A percentile compares a stretch with the other conserved stretches of the same genome.
These are phyloP conservation scores for Oxyteleia sp. DNA, from an alignment of 2,888 invertebrate genomes.

Conservation along the genomic window DNA sequence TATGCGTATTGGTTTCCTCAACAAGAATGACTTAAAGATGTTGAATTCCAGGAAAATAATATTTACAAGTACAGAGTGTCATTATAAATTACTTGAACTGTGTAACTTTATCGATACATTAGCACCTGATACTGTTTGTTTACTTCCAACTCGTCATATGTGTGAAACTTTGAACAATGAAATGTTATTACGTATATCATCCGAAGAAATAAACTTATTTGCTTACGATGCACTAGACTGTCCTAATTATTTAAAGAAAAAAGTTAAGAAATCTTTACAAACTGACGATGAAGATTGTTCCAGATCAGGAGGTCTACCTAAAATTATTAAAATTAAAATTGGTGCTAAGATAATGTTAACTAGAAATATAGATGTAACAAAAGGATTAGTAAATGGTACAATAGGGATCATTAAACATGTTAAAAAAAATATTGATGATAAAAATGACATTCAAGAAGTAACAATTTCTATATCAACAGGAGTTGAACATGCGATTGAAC, in stretches of 20 bases:
- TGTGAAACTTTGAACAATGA: constrained; percentile 42
- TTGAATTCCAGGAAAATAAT: constrained; percentile 11
- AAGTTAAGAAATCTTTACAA: constrained; percentile 17
- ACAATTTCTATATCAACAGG: constrained; percentile 35
- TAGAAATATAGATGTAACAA: constrained; percentile 64
- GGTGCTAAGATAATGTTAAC: constrained; percentile 42
- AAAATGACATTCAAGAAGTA: constrained; percentile 15
- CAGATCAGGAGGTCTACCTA: constrained; percentile 12
- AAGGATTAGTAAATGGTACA: constrained; percentile 78
- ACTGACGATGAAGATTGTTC: constrained; percentile 32
- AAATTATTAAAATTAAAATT: constrained; percentile 32
- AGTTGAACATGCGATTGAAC: constrained; percentile 60
- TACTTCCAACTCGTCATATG: constrained; percentile 78
- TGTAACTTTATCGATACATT: constrained; percentile 37
- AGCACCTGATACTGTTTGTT: constrained; percentile 67
- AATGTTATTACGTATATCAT: constrained; percentile 23
- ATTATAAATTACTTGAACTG: constrained; percentile 42
- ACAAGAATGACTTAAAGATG: not conserved
- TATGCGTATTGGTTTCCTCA: not conserved
- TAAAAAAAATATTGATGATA: constrained; percentile 17
- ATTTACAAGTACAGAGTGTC: not conserved
- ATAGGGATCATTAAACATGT: constrained; percentile 66
- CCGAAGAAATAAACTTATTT: constrained; percentile 33
- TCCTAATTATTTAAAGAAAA: constrained; percentile 50
- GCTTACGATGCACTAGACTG: constrained; percentile 74